A percentile compares a stretch with the other conserved stretches of the same genome.
Evolutionary conservation across 2,888 invertebrate genomes (phyloP).

Genomic region (Ochropleura plecta): DNA sequence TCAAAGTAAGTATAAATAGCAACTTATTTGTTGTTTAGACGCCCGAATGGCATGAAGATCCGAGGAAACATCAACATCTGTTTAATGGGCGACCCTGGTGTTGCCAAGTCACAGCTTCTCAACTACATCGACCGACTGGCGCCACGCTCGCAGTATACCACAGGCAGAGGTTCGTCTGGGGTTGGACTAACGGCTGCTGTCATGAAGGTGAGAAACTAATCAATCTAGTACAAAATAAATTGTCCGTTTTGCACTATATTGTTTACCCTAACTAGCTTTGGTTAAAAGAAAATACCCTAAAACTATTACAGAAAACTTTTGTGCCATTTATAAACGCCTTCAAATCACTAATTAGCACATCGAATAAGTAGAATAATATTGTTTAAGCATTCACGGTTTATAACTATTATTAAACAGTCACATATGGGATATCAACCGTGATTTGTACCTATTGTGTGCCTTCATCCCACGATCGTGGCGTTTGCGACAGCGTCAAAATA

Average conservation of each 20-base stretch:
- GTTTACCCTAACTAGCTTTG: neutral
- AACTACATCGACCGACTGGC: slow-evolving; percentile 98
- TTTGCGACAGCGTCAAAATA: no score
- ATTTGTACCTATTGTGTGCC: no score
- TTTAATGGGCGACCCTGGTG: slow-evolving; percentile 99
- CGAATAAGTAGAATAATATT: neutral
- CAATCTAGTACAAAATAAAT: no score
- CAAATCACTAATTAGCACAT: neutral
- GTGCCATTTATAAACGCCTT: neutral
- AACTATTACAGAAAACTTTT: neutral
- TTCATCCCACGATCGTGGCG: no score
- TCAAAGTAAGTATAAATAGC: neutral
- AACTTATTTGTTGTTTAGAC: slow-evolving; percentile 72
- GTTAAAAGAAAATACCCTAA: neutral
- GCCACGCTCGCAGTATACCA: slow-evolving; percentile 98
- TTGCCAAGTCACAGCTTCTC: slow-evolving; percentile 99
- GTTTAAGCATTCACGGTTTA: no score
- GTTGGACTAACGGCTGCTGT: slow-evolving; percentile 99
- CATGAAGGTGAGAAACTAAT: slow-evolving; percentile 91
- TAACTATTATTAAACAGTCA: no score
- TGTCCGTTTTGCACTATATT: neutral
- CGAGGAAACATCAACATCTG: slow-evolving; percentile 99
- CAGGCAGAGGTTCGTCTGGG: slow-evolving; percentile 98
- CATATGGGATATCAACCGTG: no score
- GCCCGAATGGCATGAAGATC: slow-evolving; percentile 99